Evolutionary conservation across 2,888 invertebrate species (phyloP), one percentile per base, ranked within the genome.

Genomic region (Maniola hyperantus): DNA sequence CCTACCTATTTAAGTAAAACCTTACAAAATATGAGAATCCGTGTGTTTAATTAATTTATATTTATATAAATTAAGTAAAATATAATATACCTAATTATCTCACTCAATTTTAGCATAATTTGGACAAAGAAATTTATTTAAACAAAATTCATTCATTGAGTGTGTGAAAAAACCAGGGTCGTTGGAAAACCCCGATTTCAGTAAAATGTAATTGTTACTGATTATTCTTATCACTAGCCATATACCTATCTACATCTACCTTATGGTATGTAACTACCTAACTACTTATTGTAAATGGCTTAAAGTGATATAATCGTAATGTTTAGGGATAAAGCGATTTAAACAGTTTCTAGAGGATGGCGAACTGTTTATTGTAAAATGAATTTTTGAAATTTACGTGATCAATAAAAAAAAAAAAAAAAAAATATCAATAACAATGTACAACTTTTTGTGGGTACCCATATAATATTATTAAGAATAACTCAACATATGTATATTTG

Each of bases 181-280:
- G 72, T 57, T 69, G 87, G 85, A 83, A 87, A 86, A 82, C 76
- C 87, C 85, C 80, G 73, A 69, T 48, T 61, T 50, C 48, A 65
- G 58, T 60, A 55, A 66, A 50, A 48, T 53, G 36, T 48, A 69
- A 68, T 65, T 63, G 50, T 54, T 13, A 18, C 48, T 44, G 69
- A 69, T 57, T 57, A 57, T 57, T 57, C 20, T 57, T 57, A 57
- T 57, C 57, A 42, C 57, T 39, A 42, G 42, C 39, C 20, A 26
- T 42, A 42, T 42, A 54, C 15, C 15, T 6, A n/a, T n/a, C n/a
- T n/a, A n/a, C n/a, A n/a, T n/a, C n/a, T n/a, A n/a, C n/a, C n/a
- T n/a, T n/a, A n/a, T n/a, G n/a, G n/a, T n/a, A n/a, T n/a, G n/a
- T n/a, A n/a, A n/a, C n/a, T n/a, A 36, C 50, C 20, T 26, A 13